Evolutionary conservation across 92 coral and sea anemone species (phyloP), one percentile per base, ranked within the genome.

Genomic region (Zoanthus solanderi): DNA sequence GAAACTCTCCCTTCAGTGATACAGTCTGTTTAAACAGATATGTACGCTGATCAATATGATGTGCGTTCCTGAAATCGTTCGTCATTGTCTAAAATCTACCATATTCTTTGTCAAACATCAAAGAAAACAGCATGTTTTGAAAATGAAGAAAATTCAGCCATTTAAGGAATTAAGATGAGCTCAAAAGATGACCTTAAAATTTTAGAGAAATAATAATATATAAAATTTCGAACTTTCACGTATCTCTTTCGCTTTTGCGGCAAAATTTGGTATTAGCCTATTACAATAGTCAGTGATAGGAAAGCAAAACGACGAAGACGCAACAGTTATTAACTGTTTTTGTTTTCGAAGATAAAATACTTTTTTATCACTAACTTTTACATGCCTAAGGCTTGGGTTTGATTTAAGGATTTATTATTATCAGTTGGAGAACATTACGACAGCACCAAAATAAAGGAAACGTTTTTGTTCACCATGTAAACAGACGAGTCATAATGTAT

Each of bases 381-480:
- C 44, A 30, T 3, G 17, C 44, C 34, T 17, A 46, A 63, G 61
- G 28, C 18, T 61, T 46, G 73, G 6, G 9, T 79, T 17, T 63
- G 84, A 45, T 42, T 17, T 13, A 37, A 44, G 10, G 29, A 79
- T 61, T 79, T 66, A 61, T 63, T 42, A 13, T 34, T 47, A 18
- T 79, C 29, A 44, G 84, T 45, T 48, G 42, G 63, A 15, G 15
- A 6, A 29, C 71, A 17, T 54, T 54, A 45, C 11, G 68, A 37
- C 72, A 11, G 44, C 54, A 79, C 44, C 4, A 37, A 61, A 42
- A 63, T 79, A 66, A 79, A 34, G 5, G 42, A 79, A 60, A 44
- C 9, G 13, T 61, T 16, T 29, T 63, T 79, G 54, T 44, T 37
- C 71, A 6, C n/a, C 73, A 79, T 79, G 84, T 79, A 79, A 79